Evolutionary conservation across 2,113 vertebrate species (phyloP), one percentile per base, ranked within the genome.

Genomic region (Hyaena hyaena): DNA sequence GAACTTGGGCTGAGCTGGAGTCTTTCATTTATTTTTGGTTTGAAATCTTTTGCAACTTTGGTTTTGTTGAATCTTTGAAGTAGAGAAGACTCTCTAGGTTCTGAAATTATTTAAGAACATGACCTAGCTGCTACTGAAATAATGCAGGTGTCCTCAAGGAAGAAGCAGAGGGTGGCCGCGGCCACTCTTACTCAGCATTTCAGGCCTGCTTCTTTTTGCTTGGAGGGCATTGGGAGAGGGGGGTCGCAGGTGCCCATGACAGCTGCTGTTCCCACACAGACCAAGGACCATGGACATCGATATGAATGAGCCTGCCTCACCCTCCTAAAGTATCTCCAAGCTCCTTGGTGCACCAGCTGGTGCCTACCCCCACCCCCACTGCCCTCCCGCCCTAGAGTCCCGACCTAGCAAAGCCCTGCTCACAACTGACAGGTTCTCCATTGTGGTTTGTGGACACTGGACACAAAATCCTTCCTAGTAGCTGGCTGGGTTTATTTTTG

Each of bases 201-300:
- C 21, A 39, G 43, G 21, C 45, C 45, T 33, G 31, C 50, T 50
- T 24, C 26, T 21, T 12, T 77, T 24, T 43, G 39, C 76, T 63
- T 24, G 28, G 45, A 16, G 53, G 23, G 45, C 28, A 2, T 14
- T 0, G 17, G 35, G 39, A 39, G 39, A 39, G 39, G 45, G 23
- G 1, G 14, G 26, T 33, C 5, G 0, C 1, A 7, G 4, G n/a
- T n/a, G n/a, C 50, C n/a, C 0, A 3, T 45, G 45, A 79, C 74
- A 24, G 50, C 28, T 28, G 55, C 45, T 7, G 1, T 24, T 66
- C 39, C 15, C 3, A 12, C 14, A 15, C 21, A 65, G 35, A 23
- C 35, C 43, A 33, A 23, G 21, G 45, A 43, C 9, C 15, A 3
- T 11, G 8, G 63, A 35, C n/a, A 5, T 2, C 0, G 1, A 1